Base-by-base conservation (phyloP, 2,888 invertebrate genomes). In the Oscheius sp. region DNA sequence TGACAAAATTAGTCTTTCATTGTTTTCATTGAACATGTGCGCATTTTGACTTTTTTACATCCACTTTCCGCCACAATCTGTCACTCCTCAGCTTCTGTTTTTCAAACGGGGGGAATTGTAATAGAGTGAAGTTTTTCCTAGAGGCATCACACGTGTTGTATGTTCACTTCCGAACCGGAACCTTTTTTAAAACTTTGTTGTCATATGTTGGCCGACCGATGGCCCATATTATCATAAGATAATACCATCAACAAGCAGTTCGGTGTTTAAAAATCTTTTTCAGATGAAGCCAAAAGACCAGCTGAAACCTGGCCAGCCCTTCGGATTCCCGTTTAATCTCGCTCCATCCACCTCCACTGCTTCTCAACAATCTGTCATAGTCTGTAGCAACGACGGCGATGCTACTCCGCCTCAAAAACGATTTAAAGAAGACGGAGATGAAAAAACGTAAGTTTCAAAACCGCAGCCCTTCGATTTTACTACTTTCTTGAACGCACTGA, bases 321-420 rank as follows among this genome's bases (percentile, higher is more conserved):
- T 32, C 20, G 47, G 54, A 20, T 62, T 67, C 33, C 67, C 67
- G 20, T 67, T 67, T 30, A 50, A 33, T 24, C 24, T 67, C 24
- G 67, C 67, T 20, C 67, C 67, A 1, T 67, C 67, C 4, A 67
- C 67, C 26, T 70, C 66, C 57, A 74, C 54, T 38, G 70, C 41
- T 33, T 67, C 24, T 9, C 68, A 68, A 26, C 67, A 70, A 20
- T 65, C 68, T 12, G 72, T 76, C 6, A 74, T 76, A 54, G 74
- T 74, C 20, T 57, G 62, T 30, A 12, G 50, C 17, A 50, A 38
- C 24, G 61, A 61, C 30, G 20, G 64, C 8, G 71, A 71, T 17
- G 22, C 28, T 6, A 65, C 65, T 30, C 72, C 73, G 24, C 63
- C 72, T 14, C 73, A 73, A 50, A 75, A 71, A 24, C 20, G 38